Conservation (phyloP, 2,113 vertebrate species). For the Pogonocichla stellata region DNA sequence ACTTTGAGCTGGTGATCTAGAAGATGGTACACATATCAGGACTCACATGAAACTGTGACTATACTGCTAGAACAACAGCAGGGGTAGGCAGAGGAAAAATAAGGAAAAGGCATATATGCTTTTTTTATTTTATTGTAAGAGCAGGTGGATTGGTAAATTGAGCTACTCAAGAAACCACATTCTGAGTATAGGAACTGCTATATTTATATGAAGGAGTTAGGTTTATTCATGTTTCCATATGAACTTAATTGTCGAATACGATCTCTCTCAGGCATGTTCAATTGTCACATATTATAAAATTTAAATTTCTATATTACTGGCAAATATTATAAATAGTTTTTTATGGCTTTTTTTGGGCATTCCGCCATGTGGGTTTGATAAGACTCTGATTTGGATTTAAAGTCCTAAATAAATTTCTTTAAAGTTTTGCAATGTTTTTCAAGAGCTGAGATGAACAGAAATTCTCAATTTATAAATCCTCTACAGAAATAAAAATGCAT, state of each 20-base stretch:
- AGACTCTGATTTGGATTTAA: not conserved
- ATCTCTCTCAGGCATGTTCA: not conserved
- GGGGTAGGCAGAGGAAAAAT: not conserved
- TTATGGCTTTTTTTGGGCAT: not conserved
- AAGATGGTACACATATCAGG: not conserved
- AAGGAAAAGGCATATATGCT: rapidly evolving
- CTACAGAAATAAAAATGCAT: not conserved
- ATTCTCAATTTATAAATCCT: not conserved
- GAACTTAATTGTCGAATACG: not conserved
- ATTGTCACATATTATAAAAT: not conserved
- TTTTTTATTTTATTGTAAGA: not conserved
- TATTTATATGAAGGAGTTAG: not conserved
- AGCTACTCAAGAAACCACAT: not conserved
- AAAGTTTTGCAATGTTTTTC: not conserved
- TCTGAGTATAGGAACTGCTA: not conserved
- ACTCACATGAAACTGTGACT: not conserved
- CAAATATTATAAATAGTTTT: not conserved
- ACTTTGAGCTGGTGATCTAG: not conserved
- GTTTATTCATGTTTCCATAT: not conserved
- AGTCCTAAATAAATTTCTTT: not conserved
- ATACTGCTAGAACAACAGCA: too few relatives aligned
- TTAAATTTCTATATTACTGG: not conserved
- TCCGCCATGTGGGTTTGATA: not conserved
- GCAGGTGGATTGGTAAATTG: not conserved
- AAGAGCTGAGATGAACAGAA: not conserved